Evolutionary conservation across 2,888 invertebrate genomes (phyloP).

Genomic region (Apamea crenata): DNA sequence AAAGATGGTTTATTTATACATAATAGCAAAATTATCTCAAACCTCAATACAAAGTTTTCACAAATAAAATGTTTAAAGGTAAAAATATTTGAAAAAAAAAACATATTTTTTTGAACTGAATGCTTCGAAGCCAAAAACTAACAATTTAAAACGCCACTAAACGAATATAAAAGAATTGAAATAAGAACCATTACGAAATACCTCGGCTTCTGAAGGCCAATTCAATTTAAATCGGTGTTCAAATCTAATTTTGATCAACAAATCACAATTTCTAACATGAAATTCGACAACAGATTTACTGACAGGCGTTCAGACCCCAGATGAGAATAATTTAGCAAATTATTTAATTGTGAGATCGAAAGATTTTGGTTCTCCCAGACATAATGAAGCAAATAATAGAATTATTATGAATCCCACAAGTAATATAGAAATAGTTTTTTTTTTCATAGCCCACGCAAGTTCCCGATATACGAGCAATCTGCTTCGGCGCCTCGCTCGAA

Average conservation of each 20-base stretch:
- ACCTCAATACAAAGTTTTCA: background rate
- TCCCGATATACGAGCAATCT: slow-evolving; percentile 19
- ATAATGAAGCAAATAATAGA: slow-evolving; percentile 26
- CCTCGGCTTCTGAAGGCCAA: background rate
- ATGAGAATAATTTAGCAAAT: slow-evolving; percentile 30
- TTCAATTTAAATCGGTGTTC: background rate
- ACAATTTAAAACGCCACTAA: slow-evolving; percentile 26
- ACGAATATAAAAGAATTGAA: slow-evolving; percentile 15
- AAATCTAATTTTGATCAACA: slow-evolving; percentile 7
- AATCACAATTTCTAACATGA: background rate
- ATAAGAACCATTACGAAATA: slow-evolving; percentile 28
- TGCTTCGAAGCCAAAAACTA: slow-evolving; percentile 39
- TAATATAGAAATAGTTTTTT: slow-evolving; percentile 29
- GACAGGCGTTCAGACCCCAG: background rate
- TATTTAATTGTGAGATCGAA: slow-evolving; percentile 50
- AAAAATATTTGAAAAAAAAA: background rate
- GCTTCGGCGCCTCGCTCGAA: slow-evolving; percentile 34
- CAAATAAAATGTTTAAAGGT: background rate
- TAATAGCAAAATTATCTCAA: background rate
- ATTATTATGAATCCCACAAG: slow-evolving; percentile 38
- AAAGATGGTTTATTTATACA: background rate
- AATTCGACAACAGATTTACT: background rate
- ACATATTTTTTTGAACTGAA: background rate
- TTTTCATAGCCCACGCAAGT: slow-evolving; percentile 47
- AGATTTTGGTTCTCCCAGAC: slow-evolving; percentile 39